Conservation (phyloP, 1,140 invertebrate species). For the Scaptomyza montana region DNA sequence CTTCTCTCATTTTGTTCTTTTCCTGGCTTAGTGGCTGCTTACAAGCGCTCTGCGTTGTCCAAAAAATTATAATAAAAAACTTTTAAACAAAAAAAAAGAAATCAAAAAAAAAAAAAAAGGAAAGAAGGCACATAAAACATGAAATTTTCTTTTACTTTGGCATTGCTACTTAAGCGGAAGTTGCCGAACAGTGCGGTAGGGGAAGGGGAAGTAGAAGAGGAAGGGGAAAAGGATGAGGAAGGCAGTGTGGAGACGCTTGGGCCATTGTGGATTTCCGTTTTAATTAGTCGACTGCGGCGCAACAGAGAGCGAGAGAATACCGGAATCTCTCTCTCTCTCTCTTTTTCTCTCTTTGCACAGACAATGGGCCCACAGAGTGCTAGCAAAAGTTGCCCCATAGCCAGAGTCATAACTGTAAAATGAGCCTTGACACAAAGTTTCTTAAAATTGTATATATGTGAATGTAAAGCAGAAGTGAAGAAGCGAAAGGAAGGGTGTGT, state of each 20-base stretch:
- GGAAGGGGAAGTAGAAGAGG: background rate
- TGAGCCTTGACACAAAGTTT: constrained; percentile 79
- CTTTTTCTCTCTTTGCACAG: background rate
- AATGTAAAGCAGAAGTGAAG: background rate
- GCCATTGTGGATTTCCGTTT: constrained; percentile 80
- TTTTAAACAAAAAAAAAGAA: constrained; percentile 55
- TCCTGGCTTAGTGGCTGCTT: constrained; percentile 67
- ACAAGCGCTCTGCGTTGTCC: constrained; percentile 71
- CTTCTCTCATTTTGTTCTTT: constrained; percentile 5
- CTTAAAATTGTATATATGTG: constrained; percentile 1
- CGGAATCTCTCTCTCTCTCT: no score
- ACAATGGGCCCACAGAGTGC: constrained; percentile 44
- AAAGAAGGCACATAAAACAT: constrained; percentile 47
- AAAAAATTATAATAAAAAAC: constrained; percentile 76
- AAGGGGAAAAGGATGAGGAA: background rate
- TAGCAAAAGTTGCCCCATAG: constrained; percentile 73
- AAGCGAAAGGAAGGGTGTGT: constrained; percentile 8
- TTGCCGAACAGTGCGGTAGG: constrained; percentile 9
- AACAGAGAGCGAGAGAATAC: background rate
- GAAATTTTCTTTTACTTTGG: constrained; percentile 73
- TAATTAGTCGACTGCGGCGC: constrained; percentile 73
- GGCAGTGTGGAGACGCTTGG: constrained; percentile 23
- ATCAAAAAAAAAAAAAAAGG: constrained; percentile 7
- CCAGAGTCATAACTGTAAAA: constrained; percentile 75
- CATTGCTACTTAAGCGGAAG: constrained; percentile 71